phyloP scores from a whole-genome alignment of 1,140 invertebrate species.

The Caerostris extrusa region DNA sequence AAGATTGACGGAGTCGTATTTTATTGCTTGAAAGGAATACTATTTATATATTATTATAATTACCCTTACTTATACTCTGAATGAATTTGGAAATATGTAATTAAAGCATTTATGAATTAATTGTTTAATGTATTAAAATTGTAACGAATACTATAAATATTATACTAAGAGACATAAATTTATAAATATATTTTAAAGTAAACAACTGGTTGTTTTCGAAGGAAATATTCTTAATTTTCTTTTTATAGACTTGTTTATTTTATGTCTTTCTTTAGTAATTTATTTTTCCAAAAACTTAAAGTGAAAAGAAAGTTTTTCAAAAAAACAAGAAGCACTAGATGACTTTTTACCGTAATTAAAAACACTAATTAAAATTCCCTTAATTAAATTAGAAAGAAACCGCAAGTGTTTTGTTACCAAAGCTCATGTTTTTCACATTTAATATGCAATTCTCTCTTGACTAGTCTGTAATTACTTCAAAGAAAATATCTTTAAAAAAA shows the following conservation, averaged over 20 bases:
- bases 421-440: background rate
- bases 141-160: no score
- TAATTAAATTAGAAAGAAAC: conserved; percentile 33
- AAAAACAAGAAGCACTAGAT: conserved; percentile 1
- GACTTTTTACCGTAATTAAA: conserved; percentile 38
- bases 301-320: background rate
- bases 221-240: no score
- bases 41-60: no score
- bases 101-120: no score
- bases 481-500: conserved; percentile 19
- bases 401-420: conserved; percentile 23
- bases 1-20: no score
- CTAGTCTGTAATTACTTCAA: conserved; percentile 18
- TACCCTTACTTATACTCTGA: no score
- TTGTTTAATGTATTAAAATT: no score
- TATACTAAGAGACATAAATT: no score
- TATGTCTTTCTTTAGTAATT: background rate
- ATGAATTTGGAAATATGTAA: no score
- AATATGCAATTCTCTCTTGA: conserved; percentile 1
- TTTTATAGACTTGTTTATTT: background rate
- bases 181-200: no score
- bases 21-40: no score
- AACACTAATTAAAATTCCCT: conserved; percentile 13
- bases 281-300: background rate
- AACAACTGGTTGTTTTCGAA: no score